Percentiles rank a stretch among this genome's conserved stretches.
phyloP scores from a whole-genome alignment of 2,113 vertebrate genomes.

The human region DNA sequence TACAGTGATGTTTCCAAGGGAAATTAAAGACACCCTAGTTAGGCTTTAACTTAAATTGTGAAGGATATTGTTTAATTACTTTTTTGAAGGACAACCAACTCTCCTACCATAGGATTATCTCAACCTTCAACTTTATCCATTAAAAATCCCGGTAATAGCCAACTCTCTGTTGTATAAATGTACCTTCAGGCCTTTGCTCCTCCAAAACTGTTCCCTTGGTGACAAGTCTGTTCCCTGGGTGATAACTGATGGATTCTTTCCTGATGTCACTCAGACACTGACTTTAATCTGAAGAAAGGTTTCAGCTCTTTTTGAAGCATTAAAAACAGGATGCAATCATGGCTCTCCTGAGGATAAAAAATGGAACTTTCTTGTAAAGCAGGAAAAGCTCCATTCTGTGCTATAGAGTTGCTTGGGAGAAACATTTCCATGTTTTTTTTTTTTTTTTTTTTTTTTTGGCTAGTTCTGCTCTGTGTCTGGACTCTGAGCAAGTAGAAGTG shows the following conservation, averaged over 20 bases:
- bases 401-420: background rate
- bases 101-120: background rate
- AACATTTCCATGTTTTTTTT: background rate
- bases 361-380: background rate
- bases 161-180: background rate
- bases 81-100: background rate
- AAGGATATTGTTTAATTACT: conserved; percentile 7
- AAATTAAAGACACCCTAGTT: background rate
- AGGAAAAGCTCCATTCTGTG: background rate
- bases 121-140: background rate
- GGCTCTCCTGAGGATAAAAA: background rate
- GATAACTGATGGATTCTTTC: conserved; percentile 39
- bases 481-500: background rate
- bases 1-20: conserved; percentile 4
- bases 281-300: conserved; percentile 47
- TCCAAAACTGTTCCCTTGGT: conserved; percentile 57
- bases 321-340: background rate
- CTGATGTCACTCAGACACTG: conserved; percentile 1
- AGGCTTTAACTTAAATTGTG: conserved; percentile 2
- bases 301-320: background rate
- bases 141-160: conserved; percentile 18
- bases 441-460: background rate
- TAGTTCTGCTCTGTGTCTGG: background rate
- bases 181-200: conserved; percentile 12
- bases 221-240: conserved; percentile 55